Conservation (phyloP, 2,888 invertebrate species). For the Neoscelio sp. region DNA sequence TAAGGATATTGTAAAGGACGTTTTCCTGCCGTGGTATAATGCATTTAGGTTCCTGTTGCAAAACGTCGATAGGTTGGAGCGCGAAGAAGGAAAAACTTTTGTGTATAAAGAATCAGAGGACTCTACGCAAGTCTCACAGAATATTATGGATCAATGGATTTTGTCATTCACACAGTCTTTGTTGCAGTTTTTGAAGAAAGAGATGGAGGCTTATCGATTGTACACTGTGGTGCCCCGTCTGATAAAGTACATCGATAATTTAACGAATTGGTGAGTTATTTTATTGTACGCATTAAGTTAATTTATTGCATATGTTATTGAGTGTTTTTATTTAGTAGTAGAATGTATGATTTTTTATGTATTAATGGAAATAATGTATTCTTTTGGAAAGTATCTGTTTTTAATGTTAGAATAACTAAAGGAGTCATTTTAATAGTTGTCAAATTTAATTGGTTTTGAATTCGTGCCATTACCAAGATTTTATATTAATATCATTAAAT, state of each 20-base stretch:
- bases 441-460: too few species aligned
- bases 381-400: too few species aligned
- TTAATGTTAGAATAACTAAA: too few species aligned
- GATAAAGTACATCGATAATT: slow-evolving; percentile 97
- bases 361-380: too few species aligned
- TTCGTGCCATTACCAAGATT: too few species aligned
- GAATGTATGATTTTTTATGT: too few species aligned
- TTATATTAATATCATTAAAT: too few species aligned
- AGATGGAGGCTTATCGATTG: slow-evolving; percentile 97
- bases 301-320: neutral
- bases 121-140: slow-evolving; percentile 79
- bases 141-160: slow-evolving; percentile 99
- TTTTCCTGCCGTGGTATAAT: slow-evolving; percentile 98
- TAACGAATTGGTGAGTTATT: slow-evolving; percentile 93
- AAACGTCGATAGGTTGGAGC: slow-evolving; percentile 93
- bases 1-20: slow-evolving; percentile 97
- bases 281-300: too few species aligned
- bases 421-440: too few species aligned
- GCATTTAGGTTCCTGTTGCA: slow-evolving; percentile 97
- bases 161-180: slow-evolving; percentile 97
- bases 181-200: slow-evolving; percentile 93
- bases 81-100: slow-evolving; percentile 85
- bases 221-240: slow-evolving; percentile 98
- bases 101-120: slow-evolving; percentile 80
- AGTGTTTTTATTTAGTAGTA: too few species aligned